Conservation (phyloP, 2,888 invertebrate species). For the Morpho helenor region DNA sequence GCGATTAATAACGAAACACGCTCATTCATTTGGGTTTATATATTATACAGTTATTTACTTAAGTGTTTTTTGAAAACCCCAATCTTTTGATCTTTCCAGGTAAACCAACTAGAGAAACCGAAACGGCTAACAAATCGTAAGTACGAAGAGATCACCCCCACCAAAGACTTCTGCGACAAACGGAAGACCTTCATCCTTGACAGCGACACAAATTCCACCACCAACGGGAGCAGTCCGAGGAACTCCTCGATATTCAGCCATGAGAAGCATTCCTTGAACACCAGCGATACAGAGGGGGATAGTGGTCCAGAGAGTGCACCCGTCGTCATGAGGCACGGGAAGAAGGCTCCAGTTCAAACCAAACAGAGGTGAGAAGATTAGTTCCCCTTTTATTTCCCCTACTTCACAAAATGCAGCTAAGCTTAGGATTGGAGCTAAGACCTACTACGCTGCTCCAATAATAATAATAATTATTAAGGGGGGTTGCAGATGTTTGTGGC, state of each 20-base stretch:
- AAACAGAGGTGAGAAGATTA: slow-evolving; percentile 50
- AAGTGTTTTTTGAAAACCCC: too few species aligned
- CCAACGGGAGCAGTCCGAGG: slow-evolving; percentile 69
- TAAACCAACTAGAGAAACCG: slow-evolving; percentile 53
- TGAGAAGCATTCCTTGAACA: slow-evolving; percentile 53
- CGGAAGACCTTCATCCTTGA: slow-evolving; percentile 69
- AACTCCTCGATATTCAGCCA: slow-evolving; percentile 71
- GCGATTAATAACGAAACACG: too few species aligned
- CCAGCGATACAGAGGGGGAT: slow-evolving; percentile 66
- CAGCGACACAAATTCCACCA: slow-evolving; percentile 70
- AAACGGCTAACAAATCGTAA: slow-evolving; percentile 56
- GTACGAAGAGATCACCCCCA: slow-evolving; percentile 65
- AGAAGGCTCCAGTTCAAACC: slow-evolving; percentile 42
- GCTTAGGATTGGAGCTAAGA: too few species aligned
- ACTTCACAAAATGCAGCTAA: background rate
- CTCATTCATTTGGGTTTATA: too few species aligned
- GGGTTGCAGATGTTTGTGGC: too few species aligned
- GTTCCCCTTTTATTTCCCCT: background rate
- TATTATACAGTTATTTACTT: too few species aligned
- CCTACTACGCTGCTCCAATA: background rate
- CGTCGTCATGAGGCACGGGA: slow-evolving; percentile 54
- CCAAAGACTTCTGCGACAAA: slow-evolving; percentile 55
- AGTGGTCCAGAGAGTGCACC: slow-evolving; percentile 68
- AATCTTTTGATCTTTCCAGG: slow-evolving; percentile 35
- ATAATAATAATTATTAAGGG: too few species aligned